Evolutionary conservation across 2,888 invertebrate genomes (phyloP), one percentile per base, ranked within the genome.

Genomic region (Drosophila sordidula): DNA sequence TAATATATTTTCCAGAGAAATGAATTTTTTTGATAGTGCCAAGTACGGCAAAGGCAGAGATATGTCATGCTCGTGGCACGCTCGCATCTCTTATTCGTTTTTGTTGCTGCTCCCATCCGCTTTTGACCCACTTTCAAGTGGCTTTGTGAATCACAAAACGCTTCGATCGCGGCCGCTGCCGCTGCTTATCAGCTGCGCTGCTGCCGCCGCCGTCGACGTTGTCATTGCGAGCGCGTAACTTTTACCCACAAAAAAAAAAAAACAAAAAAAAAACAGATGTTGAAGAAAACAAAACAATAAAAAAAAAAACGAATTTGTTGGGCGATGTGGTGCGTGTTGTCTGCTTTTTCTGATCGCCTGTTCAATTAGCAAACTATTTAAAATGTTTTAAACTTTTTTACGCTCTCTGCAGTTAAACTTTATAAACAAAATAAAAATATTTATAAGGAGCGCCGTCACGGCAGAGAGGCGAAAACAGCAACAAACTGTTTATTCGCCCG

Each of bases 331-430:
- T 29, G 29, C 22, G 59, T 42, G 16, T 44, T 45, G 39, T 29
- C 57, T 67, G 39, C 12, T 6, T 12, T 25, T 52, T 50, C 79
- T 89, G 89, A 9, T 69, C 74, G 75, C 89, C 89, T 89, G 80
- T 80, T 89, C 77, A 84, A 80, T 87, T 87, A 84, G 86, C 90
- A 89, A 90, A 90, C 90, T 90, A 89, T 90, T 89, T 90, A 90
- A 90, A 89, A 90, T 85, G 90, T 90, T 90, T 90, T 85, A 90
- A 87, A 89, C 89, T 90, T 89, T 90, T 87, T 84, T 78, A 78
- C 69, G 63, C 65, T 57, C 59, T 61, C 68, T 57, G 65, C 62
- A 72, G 84, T 72, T 87, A 68, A 88, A 84, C 83, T 73, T 69
- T 73, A 75, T 87, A 78, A 84, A 84, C 87, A 87, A 84, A 83